Conservation (phyloP, 2,888 invertebrate species). For the Eristalis pertinax region DNA sequence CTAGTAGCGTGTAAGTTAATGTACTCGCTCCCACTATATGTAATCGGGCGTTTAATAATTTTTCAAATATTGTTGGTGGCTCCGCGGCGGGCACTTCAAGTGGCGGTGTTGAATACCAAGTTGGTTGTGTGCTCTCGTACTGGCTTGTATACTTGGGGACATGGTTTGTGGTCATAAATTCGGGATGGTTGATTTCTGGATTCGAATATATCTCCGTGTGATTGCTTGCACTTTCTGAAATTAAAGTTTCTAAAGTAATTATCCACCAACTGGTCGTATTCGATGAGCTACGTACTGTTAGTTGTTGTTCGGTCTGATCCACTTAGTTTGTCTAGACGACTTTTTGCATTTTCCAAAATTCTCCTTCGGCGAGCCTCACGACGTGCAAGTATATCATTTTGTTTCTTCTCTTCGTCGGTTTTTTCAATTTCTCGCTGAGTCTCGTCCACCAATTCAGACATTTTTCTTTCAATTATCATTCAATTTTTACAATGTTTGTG, state of each 20-base stretch:
- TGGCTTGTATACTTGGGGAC: slow-evolving; percentile 1
- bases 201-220: slow-evolving; percentile 49
- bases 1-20: slow-evolving; percentile 41
- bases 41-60: slow-evolving; percentile 31
- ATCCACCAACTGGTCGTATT: neutral
- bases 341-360: slow-evolving; percentile 58
- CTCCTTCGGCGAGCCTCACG: slow-evolving; percentile 52
- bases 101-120: slow-evolving; percentile 29
- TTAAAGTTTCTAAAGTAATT: neutral
- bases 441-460: slow-evolving; percentile 49
- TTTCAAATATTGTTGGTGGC: slow-evolving; percentile 43
- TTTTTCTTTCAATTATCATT: slow-evolving; percentile 18
- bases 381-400: slow-evolving; percentile 50
- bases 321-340: slow-evolving; percentile 56
- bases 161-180: slow-evolving; percentile 37
- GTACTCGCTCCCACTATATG: slow-evolving; percentile 50
- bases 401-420: slow-evolving; percentile 32
- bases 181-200: slow-evolving; percentile 60
- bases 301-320: slow-evolving; percentile 24
- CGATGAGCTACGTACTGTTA: slow-evolving; percentile 27
- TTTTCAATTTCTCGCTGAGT: slow-evolving; percentile 38
- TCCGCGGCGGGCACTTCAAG: slow-evolving; percentile 5
- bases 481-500: slow-evolving; percentile 18
- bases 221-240: slow-evolving; percentile 35
- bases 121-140: neutral